phyloP scores from a whole-genome alignment of 2,797 vertebrate genomes.

The Spheniscus humboldti region DNA sequence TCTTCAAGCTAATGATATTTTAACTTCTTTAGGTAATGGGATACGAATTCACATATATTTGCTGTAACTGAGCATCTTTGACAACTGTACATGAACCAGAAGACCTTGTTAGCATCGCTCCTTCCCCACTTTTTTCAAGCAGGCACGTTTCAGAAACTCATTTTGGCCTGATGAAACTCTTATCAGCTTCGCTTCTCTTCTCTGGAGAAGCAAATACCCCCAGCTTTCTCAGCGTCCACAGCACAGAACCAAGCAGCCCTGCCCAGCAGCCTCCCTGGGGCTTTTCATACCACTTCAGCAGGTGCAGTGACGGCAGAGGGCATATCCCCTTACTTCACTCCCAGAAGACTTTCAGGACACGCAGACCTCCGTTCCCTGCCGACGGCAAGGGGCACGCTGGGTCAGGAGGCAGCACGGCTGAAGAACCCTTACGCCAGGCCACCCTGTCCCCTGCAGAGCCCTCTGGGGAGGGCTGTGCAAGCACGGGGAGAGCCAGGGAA shows the following conservation, averaged over 20 bases:
- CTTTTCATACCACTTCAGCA: not conserved
- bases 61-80: not conserved
- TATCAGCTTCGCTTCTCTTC: not conserved
- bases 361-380: not conserved
- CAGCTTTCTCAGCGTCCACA: not conserved
- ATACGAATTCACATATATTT: not conserved
- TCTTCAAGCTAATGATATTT: not conserved
- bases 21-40: not conserved
- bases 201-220: not conserved
- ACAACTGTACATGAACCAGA: not conserved
- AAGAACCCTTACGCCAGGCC: not conserved
- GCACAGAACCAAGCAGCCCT: not conserved
- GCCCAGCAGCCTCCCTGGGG: not conserved
- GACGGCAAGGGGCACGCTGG: rapidly evolving
- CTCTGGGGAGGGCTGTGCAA: not conserved
- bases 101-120: not conserved
- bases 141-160: not conserved
- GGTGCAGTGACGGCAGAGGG: not conserved
- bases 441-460: not conserved
- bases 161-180: not conserved
- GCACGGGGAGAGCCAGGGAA: too few relatives aligned
- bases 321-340: conserved; percentile 20
- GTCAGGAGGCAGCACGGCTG: not conserved
- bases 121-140: not conserved
- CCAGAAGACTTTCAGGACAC: not conserved